Conservation (phyloP, 2,797 vertebrate genomes). For the Todus mexicanus region DNA sequence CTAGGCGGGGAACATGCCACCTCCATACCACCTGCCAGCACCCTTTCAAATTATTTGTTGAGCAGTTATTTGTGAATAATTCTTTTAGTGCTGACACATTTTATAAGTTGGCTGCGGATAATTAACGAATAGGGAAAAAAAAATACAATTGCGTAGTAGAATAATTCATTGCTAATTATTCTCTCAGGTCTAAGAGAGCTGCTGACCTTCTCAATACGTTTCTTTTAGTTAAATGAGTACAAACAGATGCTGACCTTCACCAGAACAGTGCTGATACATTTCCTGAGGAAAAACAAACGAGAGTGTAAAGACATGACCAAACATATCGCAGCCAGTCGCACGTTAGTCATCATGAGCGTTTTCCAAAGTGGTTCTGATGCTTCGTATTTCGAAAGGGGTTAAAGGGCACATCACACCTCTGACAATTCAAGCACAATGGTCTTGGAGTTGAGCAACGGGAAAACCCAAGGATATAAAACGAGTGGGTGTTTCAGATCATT, state of each 20-base stretch:
- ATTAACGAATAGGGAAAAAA: slow-evolving; percentile 5
- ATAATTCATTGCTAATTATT: slow-evolving; percentile 49
- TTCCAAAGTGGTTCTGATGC: background rate
- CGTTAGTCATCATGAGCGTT: background rate
- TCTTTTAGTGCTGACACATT: background rate
- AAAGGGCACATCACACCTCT: background rate
- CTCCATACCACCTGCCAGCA: background rate
- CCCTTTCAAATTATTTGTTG: background rate
- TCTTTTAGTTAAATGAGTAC: slow-evolving; percentile 24
- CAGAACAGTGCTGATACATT: background rate
- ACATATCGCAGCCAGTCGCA: background rate
- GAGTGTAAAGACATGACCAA: background rate
- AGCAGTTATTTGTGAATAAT: background rate
- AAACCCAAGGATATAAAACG: background rate
- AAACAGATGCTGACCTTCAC: slow-evolving; percentile 57
- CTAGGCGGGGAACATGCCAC: background rate
- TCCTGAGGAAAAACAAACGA: slow-evolving; percentile 3
- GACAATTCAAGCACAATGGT: background rate
- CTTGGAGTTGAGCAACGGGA: background rate
- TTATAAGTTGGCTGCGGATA: background rate
- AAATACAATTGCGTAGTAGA: background rate
- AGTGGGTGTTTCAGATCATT: background rate
- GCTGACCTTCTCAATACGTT: background rate
- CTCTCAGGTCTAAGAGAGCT: slow-evolving; percentile 24
- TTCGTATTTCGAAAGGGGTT: background rate